Evolutionary conservation across 2,113 vertebrate species (phyloP), one percentile per base, ranked within the genome.

Genomic region (Saguinus imperator): DNA sequence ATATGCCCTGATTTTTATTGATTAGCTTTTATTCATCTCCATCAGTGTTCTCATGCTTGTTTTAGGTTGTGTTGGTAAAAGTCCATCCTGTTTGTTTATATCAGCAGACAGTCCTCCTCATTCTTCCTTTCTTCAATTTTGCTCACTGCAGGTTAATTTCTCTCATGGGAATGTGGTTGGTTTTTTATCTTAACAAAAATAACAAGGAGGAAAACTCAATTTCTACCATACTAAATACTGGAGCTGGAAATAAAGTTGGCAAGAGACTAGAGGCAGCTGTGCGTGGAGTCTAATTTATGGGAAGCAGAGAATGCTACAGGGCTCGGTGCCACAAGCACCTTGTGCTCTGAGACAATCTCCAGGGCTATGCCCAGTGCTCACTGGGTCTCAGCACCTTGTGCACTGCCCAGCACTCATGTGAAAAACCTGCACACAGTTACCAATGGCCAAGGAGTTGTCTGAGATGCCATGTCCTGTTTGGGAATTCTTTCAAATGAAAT

Each of bases 401-500:
- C 99, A 98, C 98, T 0, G 93, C 91, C 91, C 88, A 50, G 96
- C 98, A 98, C 97, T 98, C 61, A 89, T 68, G 45, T 97, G 97
- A 98, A 98, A 98, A 98, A 99, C 98, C 98, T 99, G 98, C 98
- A 92, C 96, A 57, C 95, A 97, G 97, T 97, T 98, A 98, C 98
- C 98, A 98, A 98, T 95, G 95, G 84, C 98, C 82, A 94, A 98
- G 97, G 98, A 94, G 97, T 97, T 98, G 97, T 98, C 98, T 98
- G 96, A 98, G 98, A 83, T 87, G 97, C 98, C 23, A 48, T 98
- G 99, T 99, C 98, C 99, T 99, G 98, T 98, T 98, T 98, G 98
- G 98, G 98, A 99, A 98, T 97, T 97, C 98, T 98, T 99, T 98
- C 98, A 98, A 97, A 90, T 98, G 97, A 98, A 98, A 98, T 98